phyloP scores from a whole-genome alignment of 2,113 vertebrate genomes.

The Tragelaphus strepsiceros region DNA sequence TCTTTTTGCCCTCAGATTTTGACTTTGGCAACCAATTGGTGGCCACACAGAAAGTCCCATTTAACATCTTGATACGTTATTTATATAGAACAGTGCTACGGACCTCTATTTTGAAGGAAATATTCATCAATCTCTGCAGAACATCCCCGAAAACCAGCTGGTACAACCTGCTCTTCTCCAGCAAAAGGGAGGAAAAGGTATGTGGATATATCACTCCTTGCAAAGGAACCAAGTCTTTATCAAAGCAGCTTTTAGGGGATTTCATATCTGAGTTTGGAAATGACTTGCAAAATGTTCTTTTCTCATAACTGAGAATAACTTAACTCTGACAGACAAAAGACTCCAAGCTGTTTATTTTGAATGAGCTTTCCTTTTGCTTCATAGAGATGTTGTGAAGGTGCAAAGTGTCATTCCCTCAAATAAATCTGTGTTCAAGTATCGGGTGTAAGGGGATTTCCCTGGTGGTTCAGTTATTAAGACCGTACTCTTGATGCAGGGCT shows the following conservation, averaged over 20 bases:
- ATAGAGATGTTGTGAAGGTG: background rate
- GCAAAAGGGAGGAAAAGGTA: conserved; percentile 88
- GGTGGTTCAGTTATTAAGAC: background rate
- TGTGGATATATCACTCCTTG: background rate
- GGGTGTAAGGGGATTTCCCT: background rate
- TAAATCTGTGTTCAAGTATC: background rate
- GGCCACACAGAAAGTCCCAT: background rate
- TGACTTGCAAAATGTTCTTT: background rate
- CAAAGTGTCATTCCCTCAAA: background rate
- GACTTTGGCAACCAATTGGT: background rate
- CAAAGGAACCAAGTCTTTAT: background rate
- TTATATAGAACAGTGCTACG: conserved; percentile 77
- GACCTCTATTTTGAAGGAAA: conserved; percentile 79
- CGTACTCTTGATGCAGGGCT: background rate
- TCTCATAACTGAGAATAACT: background rate
- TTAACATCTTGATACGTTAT: conserved; percentile 40
- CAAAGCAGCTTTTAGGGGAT: background rate
- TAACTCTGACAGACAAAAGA: background rate
- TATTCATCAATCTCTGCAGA: conserved; percentile 72
- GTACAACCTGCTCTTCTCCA: conserved; percentile 79
- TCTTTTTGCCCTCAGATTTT: background rate
- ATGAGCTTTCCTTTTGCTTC: background rate
- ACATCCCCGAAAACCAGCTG: conserved; percentile 75
- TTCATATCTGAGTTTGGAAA: background rate
- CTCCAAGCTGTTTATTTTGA: background rate